phyloP scores from a whole-genome alignment of 2,797 vertebrate species.

The Chiroxiphia lanceolata region DNA sequence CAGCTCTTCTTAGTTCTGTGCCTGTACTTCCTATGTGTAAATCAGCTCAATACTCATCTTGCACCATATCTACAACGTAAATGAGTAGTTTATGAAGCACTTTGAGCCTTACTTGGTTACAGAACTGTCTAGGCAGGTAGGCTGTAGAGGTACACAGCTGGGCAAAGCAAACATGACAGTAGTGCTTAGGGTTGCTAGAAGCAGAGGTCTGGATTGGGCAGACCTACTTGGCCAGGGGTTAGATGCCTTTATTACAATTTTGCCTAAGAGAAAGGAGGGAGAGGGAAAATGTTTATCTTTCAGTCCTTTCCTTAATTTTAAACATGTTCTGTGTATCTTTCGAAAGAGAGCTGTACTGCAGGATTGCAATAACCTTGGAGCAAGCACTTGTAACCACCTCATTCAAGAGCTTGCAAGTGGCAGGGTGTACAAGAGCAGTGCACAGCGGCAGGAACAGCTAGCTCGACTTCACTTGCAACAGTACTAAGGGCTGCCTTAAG shows the following conservation, averaged over 20 bases:
- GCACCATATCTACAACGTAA: neutral
- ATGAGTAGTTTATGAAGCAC: neutral
- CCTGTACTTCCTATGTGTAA: neutral
- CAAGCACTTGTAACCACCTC: fast-evolving
- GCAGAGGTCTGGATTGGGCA: neutral
- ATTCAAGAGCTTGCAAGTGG: neutral
- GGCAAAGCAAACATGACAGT: neutral
- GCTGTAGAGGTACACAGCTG: neutral
- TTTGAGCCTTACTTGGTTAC: neutral
- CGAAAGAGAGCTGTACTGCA: neutral
- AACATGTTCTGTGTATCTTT: fast-evolving
- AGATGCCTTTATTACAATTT: neutral
- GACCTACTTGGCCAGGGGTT: neutral
- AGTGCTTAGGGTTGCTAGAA: neutral
- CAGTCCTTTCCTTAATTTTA: neutral
- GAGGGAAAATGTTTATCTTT: neutral
- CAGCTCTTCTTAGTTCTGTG: neutral
- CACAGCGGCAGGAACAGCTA: neutral
- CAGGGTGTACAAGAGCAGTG: fast-evolving
- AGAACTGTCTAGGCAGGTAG: neutral
- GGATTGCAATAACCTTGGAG: neutral
- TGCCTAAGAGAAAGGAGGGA: neutral
- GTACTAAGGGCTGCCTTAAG: neutral
- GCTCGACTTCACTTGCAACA: neutral
- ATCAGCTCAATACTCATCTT: neutral